Evolutionary conservation across 2,797 vertebrate genomes (phyloP), one percentile per base, ranked within the genome.

Genomic region (Sebastes trivittatus): DNA sequence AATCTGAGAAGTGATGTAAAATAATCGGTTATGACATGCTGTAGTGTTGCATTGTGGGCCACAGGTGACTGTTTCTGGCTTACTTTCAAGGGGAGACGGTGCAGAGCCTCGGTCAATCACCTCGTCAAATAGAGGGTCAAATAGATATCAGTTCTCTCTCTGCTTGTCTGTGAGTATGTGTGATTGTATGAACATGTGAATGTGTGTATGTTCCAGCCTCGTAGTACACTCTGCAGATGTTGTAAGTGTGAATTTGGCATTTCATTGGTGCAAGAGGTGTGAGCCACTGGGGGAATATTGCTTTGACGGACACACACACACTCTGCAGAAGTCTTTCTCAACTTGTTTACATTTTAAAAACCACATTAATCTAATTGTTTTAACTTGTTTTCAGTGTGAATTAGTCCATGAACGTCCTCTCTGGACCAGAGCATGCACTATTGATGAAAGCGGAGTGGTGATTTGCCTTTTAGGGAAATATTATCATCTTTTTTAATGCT

Each of bases 41-140:
- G 80, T 18, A 46, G 71, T 65, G 77, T 69, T 87, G 79, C 85
- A 73, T 86, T 91, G 65, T 73, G 87, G 83, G 88, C 75, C 59
- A 52, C 70, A 16, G 81, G 82, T 88, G 85, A 84, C 81, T 82
- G 80, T 74, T 78, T 76, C 61, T 86, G 83, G 87, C 81, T 80
- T 29, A 11, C 58, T 80, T 63, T 89, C 78, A 84, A 30, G n/a
- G 71, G 72, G 67, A 67, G 78, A 71, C 67, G 72, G 71, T 69
- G 86, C 59, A 65, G 72, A 55, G 80, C 29, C 42, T 65, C 56
- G 73, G 34, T 85, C 58, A 46, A 55, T 30, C 72, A 23, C 67
- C 59, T 30, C 52, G 56, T 66, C 75, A 86, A 72, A 73, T 7
- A 66, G 52, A 60, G 75, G 20, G 42, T 84, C 66, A 77, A 42